Conservation (phyloP, 1,140 invertebrate species). For the Centruroides sculpturatus region DNA sequence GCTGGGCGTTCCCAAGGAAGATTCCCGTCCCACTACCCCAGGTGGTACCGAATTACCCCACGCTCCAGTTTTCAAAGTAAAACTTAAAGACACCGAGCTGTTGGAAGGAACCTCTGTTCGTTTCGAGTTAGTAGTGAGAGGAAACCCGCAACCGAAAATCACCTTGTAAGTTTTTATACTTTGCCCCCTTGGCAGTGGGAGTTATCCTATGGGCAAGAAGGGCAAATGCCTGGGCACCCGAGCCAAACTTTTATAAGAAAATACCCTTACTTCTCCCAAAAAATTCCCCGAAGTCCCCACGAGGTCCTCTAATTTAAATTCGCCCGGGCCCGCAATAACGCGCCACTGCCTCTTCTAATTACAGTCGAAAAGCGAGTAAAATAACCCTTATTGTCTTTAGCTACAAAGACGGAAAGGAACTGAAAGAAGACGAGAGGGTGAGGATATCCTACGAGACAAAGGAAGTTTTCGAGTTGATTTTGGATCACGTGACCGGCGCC, state of each 20-base stretch:
- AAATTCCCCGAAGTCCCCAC: too few species aligned
- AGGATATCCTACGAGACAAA: conserved; percentile 53
- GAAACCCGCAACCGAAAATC: conserved; percentile 65
- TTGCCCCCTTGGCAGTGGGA: too few species aligned
- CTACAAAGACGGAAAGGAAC: conserved; percentile 62
- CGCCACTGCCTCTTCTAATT: too few species aligned
- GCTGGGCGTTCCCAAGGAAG: conserved; percentile 13
- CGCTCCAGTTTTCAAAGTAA: conserved; percentile 51
- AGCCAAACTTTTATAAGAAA: too few species aligned
- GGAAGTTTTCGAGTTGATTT: conserved; percentile 80
- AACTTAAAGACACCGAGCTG: conserved; percentile 70
- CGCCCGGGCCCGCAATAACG: too few species aligned
- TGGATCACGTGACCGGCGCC: conserved; percentile 55
- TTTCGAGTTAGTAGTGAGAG: conserved; percentile 78
- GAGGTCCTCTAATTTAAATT: too few species aligned
- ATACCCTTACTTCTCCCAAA: too few species aligned
- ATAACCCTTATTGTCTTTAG: conserved; percentile 33
- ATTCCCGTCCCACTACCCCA: conserved; percentile 21
- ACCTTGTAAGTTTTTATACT: conserved; percentile 53
- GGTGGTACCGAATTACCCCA: conserved; percentile 23
- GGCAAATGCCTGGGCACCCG: too few species aligned
- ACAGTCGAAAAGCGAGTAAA: too few species aligned
- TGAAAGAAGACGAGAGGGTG: conserved; percentile 52
- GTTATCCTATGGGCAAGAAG: too few species aligned
- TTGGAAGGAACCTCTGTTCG: conserved; percentile 70